A percentile compares a stretch with the other conserved stretches of the same genome.
Conservation (phyloP, 2,888 invertebrate species). For the Listrodromus nycthemerus region DNA sequence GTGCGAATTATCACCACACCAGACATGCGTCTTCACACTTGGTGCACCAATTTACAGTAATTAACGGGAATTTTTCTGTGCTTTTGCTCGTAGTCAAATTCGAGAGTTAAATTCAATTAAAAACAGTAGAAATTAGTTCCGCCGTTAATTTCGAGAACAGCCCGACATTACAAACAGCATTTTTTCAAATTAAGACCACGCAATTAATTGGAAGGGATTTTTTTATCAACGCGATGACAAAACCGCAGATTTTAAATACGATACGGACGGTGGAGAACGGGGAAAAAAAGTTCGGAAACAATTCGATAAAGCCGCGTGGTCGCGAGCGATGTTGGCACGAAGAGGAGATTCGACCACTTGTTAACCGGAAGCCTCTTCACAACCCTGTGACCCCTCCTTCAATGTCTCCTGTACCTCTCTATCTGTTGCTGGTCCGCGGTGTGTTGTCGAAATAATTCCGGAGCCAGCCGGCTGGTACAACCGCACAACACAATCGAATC, state of each 20-base stretch:
- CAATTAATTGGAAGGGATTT: neutral
- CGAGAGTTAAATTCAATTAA: neutral
- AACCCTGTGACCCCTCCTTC: slow-evolving; percentile 16
- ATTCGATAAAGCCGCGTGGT: slow-evolving; percentile 51
- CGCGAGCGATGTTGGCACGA: slow-evolving; percentile 60
- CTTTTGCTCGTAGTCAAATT: neutral
- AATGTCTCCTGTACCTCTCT: slow-evolving; percentile 28
- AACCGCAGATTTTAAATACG: neutral
- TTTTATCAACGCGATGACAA: neutral
- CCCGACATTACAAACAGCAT: neutral
- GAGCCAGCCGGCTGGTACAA: neutral
- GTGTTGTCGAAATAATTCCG: slow-evolving; percentile 59
- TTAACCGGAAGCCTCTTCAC: slow-evolving; percentile 57
- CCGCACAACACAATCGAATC: slow-evolving; percentile 55
- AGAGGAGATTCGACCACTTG: slow-evolving; percentile 64
- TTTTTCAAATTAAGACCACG: neutral
- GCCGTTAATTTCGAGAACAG: neutral
- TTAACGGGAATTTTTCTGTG: neutral
- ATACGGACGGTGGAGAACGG: neutral
- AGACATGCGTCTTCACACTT: neutral
- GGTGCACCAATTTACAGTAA: neutral
- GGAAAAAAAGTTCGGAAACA: slow-evolving; percentile 50
- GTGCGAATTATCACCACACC: neutral
- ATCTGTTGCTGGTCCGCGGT: slow-evolving; percentile 40
- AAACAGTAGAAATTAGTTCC: neutral